Base-by-base conservation (phyloP, 2,797 vertebrate species). In the Pipistrellus nathusii region DNA sequence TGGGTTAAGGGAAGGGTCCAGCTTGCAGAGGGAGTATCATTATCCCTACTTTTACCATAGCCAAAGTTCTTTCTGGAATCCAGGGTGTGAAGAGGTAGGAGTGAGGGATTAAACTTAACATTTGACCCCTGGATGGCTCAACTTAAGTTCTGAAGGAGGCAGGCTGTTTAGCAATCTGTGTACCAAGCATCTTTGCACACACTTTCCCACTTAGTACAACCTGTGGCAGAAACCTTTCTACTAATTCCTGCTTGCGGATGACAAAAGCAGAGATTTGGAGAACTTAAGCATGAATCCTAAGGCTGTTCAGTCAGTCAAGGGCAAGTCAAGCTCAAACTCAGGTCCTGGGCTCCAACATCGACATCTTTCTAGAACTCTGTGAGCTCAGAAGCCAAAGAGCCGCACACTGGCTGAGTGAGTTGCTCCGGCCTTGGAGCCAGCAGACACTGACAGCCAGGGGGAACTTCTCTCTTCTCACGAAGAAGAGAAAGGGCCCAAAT, bases 11-110 rank as follows among this genome's bases (percentile, higher is more conserved):
- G 18, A 20, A 53, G 53, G 25, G 11, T 7, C 25, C 14, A n/a
- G 32, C 17, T 0, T 46, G 12, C 15, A 35, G 35, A 53, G 17
- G 0, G 32, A 1, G 12, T 23, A 4, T 2, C n/a, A 6, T n/a
- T 15, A 69, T 14, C 8, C 8, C 18, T 41, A 23, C 2, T 0
- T 64, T 57, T 38, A 30, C 13, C 38, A 27, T 35, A 59, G 41
- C 30, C 17, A 44, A 25, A 21, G 11, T 8, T 23, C 3, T 87
- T 59, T 59, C 92, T 92, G 53, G 64, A 80, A 76, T 62, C 69
- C 27, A 55, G 55, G n/a, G 59, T 25, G 15, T 11, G 15, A 57
- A n/a, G 66, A 38, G 30, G 55, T 51, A 18, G 78, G 27, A 48
- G 32, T 30, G n/a, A 93, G 35, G 23, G 13, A 11, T 59, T 71